These are phyloP conservation scores for Diloba caeruleocephala DNA, from an alignment of 2,888 invertebrate species.

Conservation along the genomic window DNA sequence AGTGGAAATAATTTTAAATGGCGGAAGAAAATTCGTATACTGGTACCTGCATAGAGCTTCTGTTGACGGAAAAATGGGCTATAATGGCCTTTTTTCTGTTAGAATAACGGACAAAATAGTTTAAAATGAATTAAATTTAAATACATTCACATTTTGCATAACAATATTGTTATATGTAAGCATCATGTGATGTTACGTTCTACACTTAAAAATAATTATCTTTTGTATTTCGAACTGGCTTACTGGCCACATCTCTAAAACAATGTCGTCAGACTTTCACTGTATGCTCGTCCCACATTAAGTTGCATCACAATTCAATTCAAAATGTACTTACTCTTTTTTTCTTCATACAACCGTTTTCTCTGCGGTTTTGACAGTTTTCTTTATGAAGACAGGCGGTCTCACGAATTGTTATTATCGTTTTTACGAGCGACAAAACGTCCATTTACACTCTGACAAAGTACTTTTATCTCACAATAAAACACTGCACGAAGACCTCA, in stretches of 20 bases:
- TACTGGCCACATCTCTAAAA: constrained; percentile 44
- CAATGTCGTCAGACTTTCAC: constrained; percentile 73
- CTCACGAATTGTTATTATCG: constrained; percentile 44
- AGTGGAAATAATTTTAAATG: constrained; percentile 55
- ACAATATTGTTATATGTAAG: constrained; percentile 4
- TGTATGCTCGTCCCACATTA: constrained; percentile 62
- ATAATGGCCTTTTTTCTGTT: constrained; percentile 11
- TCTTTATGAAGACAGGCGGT: constrained; percentile 44
- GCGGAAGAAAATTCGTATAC: constrained; percentile 30
- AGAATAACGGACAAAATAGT: background rate
- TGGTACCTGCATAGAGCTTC: constrained; percentile 11
- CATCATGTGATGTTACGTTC: constrained; percentile 8
- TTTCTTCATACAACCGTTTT: constrained; percentile 48
- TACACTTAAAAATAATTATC: constrained; percentile 42
- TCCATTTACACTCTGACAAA: constrained; percentile 35
- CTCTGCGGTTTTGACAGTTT: constrained; percentile 47
- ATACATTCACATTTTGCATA: constrained; percentile 16
- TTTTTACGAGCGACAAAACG: constrained; percentile 44
- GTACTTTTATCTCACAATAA: constrained; percentile 33
- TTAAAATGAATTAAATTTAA: background rate
- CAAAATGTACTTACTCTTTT: constrained; percentile 45
- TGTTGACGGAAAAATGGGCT: constrained; percentile 3
- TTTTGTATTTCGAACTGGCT: constrained; percentile 32
- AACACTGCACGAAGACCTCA: constrained; percentile 31
- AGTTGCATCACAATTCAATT: constrained; percentile 63